A percentile compares a stretch with the other conserved stretches of the same genome.
These are phyloP conservation scores for Delia radicum DNA, from an alignment of 1,140 invertebrate genomes.

Conservation along the genomic window DNA sequence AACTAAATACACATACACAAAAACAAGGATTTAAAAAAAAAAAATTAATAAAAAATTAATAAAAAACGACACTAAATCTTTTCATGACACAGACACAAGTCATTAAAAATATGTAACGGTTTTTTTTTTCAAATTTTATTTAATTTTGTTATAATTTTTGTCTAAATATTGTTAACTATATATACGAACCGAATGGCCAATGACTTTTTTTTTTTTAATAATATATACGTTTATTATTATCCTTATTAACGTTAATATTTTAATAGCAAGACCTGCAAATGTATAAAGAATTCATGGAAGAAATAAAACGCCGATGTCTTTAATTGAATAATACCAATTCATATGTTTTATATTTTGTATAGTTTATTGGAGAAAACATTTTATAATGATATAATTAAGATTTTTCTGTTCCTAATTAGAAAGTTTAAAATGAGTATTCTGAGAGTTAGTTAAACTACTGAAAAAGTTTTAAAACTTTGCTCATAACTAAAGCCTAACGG, in stretches of 20 bases:
- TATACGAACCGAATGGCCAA: not conserved
- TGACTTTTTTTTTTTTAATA: too few relatives aligned
- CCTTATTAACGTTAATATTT: not conserved
- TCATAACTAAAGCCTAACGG: too few relatives aligned
- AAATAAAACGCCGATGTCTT: not conserved
- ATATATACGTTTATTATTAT: not conserved
- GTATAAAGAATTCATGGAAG: not conserved
- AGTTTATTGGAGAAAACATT: too few relatives aligned
- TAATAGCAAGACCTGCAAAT: not conserved
- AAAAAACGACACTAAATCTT: constrained; percentile 21
- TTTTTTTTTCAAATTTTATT: not conserved
- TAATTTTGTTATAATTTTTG: not conserved
- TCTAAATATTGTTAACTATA: not conserved
- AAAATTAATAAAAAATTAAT: not conserved
- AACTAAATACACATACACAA: constrained; percentile 18
- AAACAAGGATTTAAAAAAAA: not conserved
- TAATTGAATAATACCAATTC: too few relatives aligned
- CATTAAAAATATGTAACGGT: not conserved
- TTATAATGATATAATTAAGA: too few relatives aligned
- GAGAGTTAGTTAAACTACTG: too few relatives aligned
- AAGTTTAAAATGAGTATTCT: too few relatives aligned
- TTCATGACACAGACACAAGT: constrained; percentile 15
- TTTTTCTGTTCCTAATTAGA: too few relatives aligned
- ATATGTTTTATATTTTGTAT: too few relatives aligned
- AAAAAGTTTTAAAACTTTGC: too few relatives aligned